Percentiles rank a stretch among this genome's conserved stretches.
phyloP scores from a whole-genome alignment of 2,888 invertebrate species.

The Cryptophagus acutangulus region DNA sequence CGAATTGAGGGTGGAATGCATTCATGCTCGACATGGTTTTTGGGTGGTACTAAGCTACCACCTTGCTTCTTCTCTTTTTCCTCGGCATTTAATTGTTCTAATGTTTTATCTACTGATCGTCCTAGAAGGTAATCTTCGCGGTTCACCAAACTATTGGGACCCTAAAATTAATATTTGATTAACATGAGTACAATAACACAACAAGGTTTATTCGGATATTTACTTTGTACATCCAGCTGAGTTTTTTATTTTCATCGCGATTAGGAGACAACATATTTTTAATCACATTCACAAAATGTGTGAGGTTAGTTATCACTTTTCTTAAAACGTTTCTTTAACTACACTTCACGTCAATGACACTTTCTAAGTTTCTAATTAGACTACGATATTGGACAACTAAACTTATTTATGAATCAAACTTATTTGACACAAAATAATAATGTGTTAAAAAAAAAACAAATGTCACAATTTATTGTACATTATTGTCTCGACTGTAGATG shows the following conservation, averaged over 20 bases:
- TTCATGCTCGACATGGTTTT: constrained; percentile 68
- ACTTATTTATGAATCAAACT: no score
- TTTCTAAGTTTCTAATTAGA: no score
- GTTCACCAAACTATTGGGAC: constrained; percentile 60
- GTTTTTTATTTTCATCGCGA: constrained; percentile 54
- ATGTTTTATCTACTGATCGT: constrained; percentile 72
- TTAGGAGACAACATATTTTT: constrained; percentile 8
- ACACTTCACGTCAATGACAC: no score
- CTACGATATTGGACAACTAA: no score
- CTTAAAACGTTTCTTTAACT: no score
- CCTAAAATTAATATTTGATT: constrained; percentile 42
- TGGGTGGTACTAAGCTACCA: constrained; percentile 44
- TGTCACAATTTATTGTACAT: no score
- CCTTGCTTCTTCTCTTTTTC: constrained; percentile 48
- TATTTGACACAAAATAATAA: no score
- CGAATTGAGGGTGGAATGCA: constrained; percentile 71
- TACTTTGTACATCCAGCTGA: constrained; percentile 89
- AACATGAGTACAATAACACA: no score
- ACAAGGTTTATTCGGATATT: neutral
- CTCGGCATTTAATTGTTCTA: constrained; percentile 60
- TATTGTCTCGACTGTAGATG: no score
- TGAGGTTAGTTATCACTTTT: no score
- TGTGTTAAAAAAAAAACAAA: no score
- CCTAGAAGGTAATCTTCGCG: constrained; percentile 88
- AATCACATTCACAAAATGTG: no score